Percentiles rank a stretch among this genome's conserved stretches.
Conservation (phyloP, 2,113 vertebrate species). For the Jacana jacana region DNA sequence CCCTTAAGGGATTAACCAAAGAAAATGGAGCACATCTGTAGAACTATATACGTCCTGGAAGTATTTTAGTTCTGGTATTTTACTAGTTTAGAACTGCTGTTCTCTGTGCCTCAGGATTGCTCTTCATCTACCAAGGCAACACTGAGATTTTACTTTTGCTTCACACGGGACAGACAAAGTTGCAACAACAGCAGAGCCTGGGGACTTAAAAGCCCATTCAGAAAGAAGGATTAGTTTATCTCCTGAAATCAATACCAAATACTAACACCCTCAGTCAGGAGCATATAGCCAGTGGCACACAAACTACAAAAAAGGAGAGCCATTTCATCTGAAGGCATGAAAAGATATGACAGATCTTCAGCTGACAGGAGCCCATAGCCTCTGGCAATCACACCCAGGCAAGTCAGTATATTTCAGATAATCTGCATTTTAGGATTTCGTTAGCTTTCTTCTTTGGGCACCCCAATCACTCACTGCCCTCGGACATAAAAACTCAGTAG, state of each 20-base stretch:
- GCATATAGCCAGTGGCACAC: neutral
- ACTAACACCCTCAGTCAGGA: neutral
- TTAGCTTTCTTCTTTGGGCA: neutral
- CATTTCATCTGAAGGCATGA: neutral
- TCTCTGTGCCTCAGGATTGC: neutral
- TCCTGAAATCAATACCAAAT: neutral
- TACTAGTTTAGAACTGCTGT: neutral
- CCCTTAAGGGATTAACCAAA: neutral
- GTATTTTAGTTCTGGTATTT: neutral
- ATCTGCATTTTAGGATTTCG: neutral
- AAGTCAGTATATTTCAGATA: neutral
- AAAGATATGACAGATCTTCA: neutral
- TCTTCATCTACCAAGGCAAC: neutral
- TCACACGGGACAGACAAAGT: neutral
- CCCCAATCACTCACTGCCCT: neutral
- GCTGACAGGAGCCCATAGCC: neutral
- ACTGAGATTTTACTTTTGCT: neutral
- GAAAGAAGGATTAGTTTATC: neutral
- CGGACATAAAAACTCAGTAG: neutral
- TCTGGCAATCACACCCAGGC: rapidly evolving
- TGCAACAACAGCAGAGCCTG: neutral
- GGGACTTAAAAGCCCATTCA: neutral
- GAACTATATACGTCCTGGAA: neutral
- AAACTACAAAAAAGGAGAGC: neutral
- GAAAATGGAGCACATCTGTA: neutral